Base-by-base conservation (phyloP, 2,113 vertebrate species). In the Leptocoma aspasia region DNA sequence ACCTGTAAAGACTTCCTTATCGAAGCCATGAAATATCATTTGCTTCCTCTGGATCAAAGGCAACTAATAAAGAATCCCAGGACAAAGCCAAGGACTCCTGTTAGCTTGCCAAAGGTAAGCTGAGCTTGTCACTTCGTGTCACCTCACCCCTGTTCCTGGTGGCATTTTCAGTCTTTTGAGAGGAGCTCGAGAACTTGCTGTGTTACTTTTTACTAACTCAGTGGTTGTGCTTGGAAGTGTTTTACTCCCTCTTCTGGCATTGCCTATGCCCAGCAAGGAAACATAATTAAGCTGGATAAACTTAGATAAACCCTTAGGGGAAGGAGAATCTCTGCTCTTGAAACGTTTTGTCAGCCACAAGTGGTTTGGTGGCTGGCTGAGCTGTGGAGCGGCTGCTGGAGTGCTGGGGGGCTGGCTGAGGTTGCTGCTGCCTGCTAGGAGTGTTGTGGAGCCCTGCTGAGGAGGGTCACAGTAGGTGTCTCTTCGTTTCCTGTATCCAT, bases 1-100 rank as follows among this genome's bases (percentile, higher is more conserved):
- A 99, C 99, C 28, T 99, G 99, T 96, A 99, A 99, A 93, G 99
- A 99, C 88, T 99, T 99, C 82, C 99, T 99, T 75, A 99, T 99
- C 2, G 99, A 99, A 94, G 99, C 99, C 22, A 99, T 99, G 99
- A 99, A 99, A 96, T 99, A 99, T 57, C 99, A 99, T 94, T 98
- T 99, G 87, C 98, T 99, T 90, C 99, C 99, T n/a, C 98, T 98
- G 72, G 99, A 99, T 97, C 99, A 99, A 97, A 98, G 99, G 31
- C 99, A 99, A 71, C 97, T 99, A 94, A 99, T 99, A 96, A 99
- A 99, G 97, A 99, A 99, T 6, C 99, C 99, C 91, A 98, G 99
- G 92, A 99, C 99, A 19, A 98, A 99, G 39, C 99, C 99, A 4
- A 98, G 99, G 90, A 99, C 99, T 15, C 99, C 99, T 0, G 97